Percentiles rank a stretch among this genome's conserved stretches.
These are phyloP conservation scores for Diachrysia chrysitis DNA, from an alignment of 2,888 invertebrate genomes.

Conservation along the genomic window DNA sequence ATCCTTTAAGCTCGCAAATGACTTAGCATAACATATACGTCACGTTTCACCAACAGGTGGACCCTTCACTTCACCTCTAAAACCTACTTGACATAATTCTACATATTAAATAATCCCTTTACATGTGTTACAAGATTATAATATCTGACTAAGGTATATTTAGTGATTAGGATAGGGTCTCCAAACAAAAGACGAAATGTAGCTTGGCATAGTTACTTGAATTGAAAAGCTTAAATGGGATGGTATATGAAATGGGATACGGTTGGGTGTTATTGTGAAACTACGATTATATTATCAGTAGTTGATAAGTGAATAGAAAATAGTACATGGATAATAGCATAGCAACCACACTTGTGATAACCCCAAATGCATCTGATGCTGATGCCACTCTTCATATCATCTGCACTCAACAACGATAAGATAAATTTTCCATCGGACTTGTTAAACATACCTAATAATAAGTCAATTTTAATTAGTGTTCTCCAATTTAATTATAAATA, in stretches of 20 bases:
- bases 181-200: conserved; percentile 24
- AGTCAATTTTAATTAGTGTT: conserved; percentile 27
- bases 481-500: conserved; percentile 29
- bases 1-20: conserved; percentile 28
- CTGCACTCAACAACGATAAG: conserved; percentile 73
- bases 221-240: conserved; percentile 4
- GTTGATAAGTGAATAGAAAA: conserved; percentile 42
- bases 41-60: conserved; percentile 38
- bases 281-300: conserved; percentile 28
- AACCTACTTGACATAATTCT: conserved; percentile 38
- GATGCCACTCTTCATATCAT: conserved; percentile 63
- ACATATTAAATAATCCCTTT: conserved; percentile 24
- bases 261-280: conserved; percentile 16
- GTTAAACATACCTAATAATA: conserved; percentile 43
- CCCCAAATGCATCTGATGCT: conserved; percentile 67
- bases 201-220: conserved; percentile 7
- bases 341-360: conserved; percentile 73
- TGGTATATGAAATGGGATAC: background rate
- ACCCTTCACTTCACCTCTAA: conserved; percentile 48
- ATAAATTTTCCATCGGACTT: conserved; percentile 74
- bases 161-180: conserved; percentile 25
- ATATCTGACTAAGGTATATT: conserved; percentile 22
- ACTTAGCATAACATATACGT: conserved; percentile 39
- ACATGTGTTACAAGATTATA: conserved; percentile 25
- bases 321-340: conserved; percentile 50